phyloP scores from a whole-genome alignment of 2,888 invertebrate species.

The Cryptocephalus primarius region DNA sequence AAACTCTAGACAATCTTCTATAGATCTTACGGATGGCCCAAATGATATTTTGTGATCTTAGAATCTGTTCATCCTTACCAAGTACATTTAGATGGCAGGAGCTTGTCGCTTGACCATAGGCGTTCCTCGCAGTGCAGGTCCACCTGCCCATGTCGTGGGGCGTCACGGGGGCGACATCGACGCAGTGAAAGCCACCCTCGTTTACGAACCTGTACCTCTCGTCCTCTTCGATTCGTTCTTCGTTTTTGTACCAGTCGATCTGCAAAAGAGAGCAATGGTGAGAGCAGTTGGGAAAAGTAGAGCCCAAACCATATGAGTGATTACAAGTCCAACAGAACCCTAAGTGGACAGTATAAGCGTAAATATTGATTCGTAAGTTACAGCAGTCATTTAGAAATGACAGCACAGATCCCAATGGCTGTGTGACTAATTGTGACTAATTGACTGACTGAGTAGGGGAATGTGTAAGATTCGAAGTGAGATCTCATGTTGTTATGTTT shows the following conservation, averaged over 20 bases:
- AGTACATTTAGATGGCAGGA: constrained; percentile 68
- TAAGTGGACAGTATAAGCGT: no score
- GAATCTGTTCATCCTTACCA: constrained; percentile 37
- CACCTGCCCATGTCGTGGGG: constrained; percentile 76
- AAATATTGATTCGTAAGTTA: no score
- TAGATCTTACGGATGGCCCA: no score
- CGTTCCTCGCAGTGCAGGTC: constrained; percentile 75
- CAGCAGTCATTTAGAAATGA: no score
- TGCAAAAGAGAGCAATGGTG: constrained; percentile 27
- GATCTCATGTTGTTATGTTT: no score
- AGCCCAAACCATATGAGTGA: background rate
- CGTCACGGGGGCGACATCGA: constrained; percentile 71
- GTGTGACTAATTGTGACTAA: no score
- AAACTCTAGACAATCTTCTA: no score
- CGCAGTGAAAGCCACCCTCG: constrained; percentile 78
- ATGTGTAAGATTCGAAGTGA: no score
- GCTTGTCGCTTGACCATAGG: constrained; percentile 62
- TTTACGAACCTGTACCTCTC: constrained; percentile 67
- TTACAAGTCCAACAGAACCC: background rate
- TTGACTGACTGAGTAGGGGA: no score
- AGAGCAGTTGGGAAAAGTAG: background rate
- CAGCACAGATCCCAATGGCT: no score
- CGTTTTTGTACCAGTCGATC: constrained; percentile 84
- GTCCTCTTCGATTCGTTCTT: constrained; percentile 60
- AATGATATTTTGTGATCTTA: background rate